phyloP scores from a whole-genome alignment of 2,797 vertebrate genomes.

The Eleutherodactylus coqui region DNA sequence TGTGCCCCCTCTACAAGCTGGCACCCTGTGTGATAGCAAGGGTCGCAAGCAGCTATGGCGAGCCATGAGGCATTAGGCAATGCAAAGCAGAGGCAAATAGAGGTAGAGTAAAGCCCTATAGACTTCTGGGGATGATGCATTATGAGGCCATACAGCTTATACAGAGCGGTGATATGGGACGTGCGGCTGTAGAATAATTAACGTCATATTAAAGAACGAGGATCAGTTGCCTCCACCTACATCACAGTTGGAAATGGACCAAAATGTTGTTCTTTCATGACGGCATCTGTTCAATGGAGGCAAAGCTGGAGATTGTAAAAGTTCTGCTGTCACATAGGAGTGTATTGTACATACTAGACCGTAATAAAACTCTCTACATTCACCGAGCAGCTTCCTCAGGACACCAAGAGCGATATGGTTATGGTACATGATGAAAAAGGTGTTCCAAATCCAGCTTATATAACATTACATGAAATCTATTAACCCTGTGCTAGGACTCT shows the following conservation, averaged over 20 bases:
- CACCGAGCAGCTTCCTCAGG: background rate
- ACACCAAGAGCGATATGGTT: background rate
- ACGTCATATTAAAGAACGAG: background rate
- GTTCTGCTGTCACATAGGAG: constrained; percentile 7
- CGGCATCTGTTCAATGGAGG: background rate
- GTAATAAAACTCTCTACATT: constrained; percentile 17
- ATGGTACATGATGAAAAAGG: background rate
- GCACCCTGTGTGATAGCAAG: too few species aligned
- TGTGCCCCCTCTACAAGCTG: too few species aligned
- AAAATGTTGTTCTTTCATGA: background rate
- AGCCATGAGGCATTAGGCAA: too few species aligned
- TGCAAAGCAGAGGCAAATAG: background rate
- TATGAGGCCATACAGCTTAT: background rate
- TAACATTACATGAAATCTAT: background rate
- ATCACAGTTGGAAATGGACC: constrained; percentile 14
- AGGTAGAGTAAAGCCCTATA: background rate
- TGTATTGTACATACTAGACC: background rate
- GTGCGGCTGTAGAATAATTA: too few species aligned
- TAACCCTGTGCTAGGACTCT: background rate
- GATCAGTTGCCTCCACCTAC: background rate
- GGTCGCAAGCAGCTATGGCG: too few species aligned
- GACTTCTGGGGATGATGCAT: background rate
- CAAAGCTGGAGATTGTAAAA: constrained; percentile 14
- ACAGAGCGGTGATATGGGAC: too few species aligned
- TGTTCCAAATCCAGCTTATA: background rate